A percentile compares a stretch with the other conserved stretches of the same genome.
Conservation (phyloP, 2,113 vertebrate genomes). For the Ciconia boyciana region DNA sequence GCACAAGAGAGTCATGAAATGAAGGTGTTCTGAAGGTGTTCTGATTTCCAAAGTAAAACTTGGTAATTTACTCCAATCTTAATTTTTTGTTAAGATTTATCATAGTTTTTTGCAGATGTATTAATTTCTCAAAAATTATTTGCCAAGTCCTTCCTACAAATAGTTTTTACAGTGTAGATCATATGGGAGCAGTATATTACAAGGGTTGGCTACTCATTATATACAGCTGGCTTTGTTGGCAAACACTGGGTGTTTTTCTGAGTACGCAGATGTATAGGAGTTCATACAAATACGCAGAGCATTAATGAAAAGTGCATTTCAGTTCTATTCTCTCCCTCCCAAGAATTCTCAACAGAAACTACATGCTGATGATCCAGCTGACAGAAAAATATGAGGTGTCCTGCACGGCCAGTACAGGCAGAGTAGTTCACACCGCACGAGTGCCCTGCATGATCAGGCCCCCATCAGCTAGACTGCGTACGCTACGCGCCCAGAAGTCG, state of each 20-base stretch:
- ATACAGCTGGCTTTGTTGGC: neutral
- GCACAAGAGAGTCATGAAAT: neutral
- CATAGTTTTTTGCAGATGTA: neutral
- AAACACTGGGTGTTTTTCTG: neutral
- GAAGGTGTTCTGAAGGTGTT: neutral
- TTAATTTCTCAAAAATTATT: neutral
- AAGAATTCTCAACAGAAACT: neutral
- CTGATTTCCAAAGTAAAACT: neutral
- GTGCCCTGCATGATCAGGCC: neutral
- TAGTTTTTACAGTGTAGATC: neutral
- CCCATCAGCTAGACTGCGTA: accelerated
- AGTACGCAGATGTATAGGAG: neutral
- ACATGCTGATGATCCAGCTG: neutral
- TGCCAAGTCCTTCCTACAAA: neutral
- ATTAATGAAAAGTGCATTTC: neutral
- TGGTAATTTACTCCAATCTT: neutral
- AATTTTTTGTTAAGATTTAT: neutral
- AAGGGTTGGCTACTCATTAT: neutral
- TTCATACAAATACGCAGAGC: neutral
- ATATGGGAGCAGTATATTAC: neutral
- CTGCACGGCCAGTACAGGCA: neutral
- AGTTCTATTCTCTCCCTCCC: neutral
- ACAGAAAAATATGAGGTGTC: neutral
- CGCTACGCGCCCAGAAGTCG: accelerated
- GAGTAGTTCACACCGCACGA: neutral